Evolutionary conservation across 2,113 vertebrate genomes (phyloP).

Genomic region (Heterochromis multidens): DNA sequence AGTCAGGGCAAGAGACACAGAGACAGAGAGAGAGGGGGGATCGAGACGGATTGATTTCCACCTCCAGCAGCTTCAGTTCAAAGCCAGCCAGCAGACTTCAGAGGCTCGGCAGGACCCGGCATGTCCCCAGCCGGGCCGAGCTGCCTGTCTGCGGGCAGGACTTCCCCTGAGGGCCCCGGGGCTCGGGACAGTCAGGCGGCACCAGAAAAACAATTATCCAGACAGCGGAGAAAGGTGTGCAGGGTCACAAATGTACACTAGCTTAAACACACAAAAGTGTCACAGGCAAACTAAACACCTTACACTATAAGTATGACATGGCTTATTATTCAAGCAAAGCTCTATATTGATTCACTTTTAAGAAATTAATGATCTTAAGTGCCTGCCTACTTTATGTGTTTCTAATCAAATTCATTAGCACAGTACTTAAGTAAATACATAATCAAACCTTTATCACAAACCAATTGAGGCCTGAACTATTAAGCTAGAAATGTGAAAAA

Average conservation of each 20-base stretch:
- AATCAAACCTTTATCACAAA: background rate
- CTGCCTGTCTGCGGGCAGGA: slow-evolving; percentile 76
- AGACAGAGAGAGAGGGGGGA: slow-evolving; percentile 10
- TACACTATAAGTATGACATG: background rate
- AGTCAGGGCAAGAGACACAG: background rate
- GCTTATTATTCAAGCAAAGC: background rate
- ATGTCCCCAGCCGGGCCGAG: slow-evolving; percentile 69
- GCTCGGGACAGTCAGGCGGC: slow-evolving; percentile 70
- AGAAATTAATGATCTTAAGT: background rate
- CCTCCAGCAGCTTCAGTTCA: slow-evolving; percentile 75
- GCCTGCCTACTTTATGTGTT: background rate
- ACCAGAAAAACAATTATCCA: slow-evolving; percentile 74
- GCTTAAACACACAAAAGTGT: background rate
- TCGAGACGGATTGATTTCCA: slow-evolving; percentile 74
- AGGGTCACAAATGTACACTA: slow-evolving; percentile 23
- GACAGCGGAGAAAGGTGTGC: slow-evolving; percentile 42
- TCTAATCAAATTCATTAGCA: background rate
- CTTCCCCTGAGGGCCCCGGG: slow-evolving; percentile 66
- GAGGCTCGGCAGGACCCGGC: slow-evolving; percentile 74
- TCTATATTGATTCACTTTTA: background rate
- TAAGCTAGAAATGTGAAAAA: slow-evolving; percentile 21
- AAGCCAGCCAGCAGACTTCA: slow-evolving; percentile 74
- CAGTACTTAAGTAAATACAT: background rate
- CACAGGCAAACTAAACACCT: background rate
- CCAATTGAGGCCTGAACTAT: background rate